Percentiles rank a stretch among this genome's conserved stretches.
phyloP scores from a whole-genome alignment of 2,113 vertebrate genomes.

The Balaeniceps rex region DNA sequence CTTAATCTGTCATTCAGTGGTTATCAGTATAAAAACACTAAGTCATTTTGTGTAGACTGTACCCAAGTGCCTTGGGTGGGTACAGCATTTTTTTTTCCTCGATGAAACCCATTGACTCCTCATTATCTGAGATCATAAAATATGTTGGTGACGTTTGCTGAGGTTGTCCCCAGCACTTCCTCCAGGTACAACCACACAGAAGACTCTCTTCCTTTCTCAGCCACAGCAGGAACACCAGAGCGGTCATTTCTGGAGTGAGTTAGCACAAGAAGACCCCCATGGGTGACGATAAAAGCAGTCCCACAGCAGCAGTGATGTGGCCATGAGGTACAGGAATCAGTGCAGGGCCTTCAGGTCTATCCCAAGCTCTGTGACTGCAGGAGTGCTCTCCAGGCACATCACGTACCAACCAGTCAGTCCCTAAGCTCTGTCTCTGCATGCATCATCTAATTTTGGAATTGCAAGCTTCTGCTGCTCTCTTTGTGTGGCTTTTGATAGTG shows the following conservation, averaged over 20 bases:
- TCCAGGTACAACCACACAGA: not conserved
- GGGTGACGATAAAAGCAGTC: not conserved
- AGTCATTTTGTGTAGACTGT: not conserved
- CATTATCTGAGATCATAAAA: not conserved
- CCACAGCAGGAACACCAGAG: not conserved
- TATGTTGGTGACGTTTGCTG: not conserved
- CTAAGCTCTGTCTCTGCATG: not conserved
- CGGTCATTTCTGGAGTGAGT: not conserved
- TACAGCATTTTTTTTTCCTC: not conserved
- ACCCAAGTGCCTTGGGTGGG: not conserved
- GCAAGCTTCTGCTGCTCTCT: not conserved
- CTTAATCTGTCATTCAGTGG: not conserved
- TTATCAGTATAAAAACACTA: not conserved
- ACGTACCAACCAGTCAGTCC: not conserved
- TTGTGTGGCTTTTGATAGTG: not conserved
- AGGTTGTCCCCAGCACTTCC: not conserved
- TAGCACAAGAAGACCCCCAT: accelerated
- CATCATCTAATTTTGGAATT: not conserved
- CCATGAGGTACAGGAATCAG: not conserved
- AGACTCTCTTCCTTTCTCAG: not conserved
- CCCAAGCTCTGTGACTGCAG: not conserved
- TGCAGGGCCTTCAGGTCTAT: not conserved
- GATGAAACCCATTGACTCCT: not conserved
- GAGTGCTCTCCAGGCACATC: not conserved
- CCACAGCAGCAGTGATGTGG: not conserved